Evolutionary conservation across 2,113 vertebrate species (phyloP).

Genomic region (Equus przewalskii): DNA sequence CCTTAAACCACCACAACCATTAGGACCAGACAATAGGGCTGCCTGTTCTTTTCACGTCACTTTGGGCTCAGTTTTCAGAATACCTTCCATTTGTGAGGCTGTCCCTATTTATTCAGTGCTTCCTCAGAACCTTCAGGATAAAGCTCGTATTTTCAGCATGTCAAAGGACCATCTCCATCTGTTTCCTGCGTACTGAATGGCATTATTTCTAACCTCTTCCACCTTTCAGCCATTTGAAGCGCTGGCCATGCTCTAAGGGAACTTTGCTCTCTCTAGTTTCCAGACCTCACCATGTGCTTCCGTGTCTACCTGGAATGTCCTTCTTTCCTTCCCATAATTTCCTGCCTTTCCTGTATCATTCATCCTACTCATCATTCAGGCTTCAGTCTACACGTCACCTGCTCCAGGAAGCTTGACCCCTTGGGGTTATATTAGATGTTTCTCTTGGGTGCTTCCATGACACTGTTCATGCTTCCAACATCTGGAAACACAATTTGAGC

Average conservation of each 20-base stretch:
- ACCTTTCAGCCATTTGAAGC: background rate
- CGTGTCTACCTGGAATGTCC: background rate
- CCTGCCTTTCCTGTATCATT: background rate
- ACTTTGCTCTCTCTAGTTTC: background rate
- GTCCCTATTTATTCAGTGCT: background rate
- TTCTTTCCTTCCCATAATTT: background rate
- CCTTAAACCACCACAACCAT: background rate
- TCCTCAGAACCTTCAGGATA: background rate
- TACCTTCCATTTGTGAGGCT: background rate
- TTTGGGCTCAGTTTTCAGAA: background rate
- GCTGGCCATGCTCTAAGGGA: background rate
- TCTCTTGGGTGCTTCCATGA: background rate
- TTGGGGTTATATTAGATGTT: background rate
- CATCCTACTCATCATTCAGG: background rate
- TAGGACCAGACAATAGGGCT: background rate
- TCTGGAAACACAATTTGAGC: background rate
- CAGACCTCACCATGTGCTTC: background rate
- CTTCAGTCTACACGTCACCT: background rate
- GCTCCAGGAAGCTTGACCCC: background rate
- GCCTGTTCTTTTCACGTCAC: background rate
- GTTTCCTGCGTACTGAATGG: rapidly evolving
- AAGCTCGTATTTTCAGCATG: background rate
- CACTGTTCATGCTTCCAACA: background rate
- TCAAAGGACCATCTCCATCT: background rate
- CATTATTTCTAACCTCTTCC: background rate